A percentile compares a stretch with the other conserved stretches of the same genome.
phyloP scores from a whole-genome alignment of 2,113 vertebrate genomes.

The human region GRCh38 chr7:81090001-81090500 shows the following conservation, averaged over 20 bases:
- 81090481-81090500: background rate
- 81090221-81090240: background rate
- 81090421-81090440: background rate
- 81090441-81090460: background rate
- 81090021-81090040: background rate
- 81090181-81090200: background rate
- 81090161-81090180: background rate
- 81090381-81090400: background rate
- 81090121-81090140: background rate
- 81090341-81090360: background rate
- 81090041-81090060: background rate
- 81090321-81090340: background rate
- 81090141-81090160: background rate
- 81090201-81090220: background rate
- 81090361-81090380: background rate
- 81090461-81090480: background rate
- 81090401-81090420: background rate
- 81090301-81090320: background rate
- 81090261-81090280: background rate
- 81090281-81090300: background rate
- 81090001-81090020: background rate
- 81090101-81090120: background rate
- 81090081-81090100: background rate
- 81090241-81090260: background rate
- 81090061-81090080: background rate